phyloP scores from a whole-genome alignment of 2,797 vertebrate genomes.

The Sebastes nivosus region DNA sequence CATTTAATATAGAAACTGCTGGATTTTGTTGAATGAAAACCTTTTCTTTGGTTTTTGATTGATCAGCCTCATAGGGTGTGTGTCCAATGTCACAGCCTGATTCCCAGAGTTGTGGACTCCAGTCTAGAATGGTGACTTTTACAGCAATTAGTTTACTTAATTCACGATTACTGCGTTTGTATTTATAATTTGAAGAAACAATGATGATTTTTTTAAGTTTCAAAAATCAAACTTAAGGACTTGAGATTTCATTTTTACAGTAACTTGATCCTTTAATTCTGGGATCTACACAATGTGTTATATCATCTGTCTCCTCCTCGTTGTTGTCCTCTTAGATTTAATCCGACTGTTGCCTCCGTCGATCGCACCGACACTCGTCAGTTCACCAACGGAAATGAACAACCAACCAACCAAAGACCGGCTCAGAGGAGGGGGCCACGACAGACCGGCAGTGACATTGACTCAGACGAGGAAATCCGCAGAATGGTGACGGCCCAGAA shows the following conservation, averaged over 20 bases:
- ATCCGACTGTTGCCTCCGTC: background rate
- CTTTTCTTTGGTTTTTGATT: background rate
- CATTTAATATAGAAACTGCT: background rate
- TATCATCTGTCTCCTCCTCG: background rate
- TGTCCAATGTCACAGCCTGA: background rate
- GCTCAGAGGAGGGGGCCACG: background rate
- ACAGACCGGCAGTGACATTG: slow-evolving; percentile 70
- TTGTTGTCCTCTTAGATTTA: background rate
- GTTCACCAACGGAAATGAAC: slow-evolving; percentile 21
- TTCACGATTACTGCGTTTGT: background rate
- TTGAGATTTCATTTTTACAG: background rate
- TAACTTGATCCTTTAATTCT: no score
- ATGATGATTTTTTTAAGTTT: background rate
- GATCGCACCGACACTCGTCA: background rate
- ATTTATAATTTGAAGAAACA: background rate
- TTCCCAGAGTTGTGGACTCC: no score
- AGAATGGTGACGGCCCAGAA: slow-evolving; percentile 59
- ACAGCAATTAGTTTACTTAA: background rate
- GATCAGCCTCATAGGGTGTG: background rate
- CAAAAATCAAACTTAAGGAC: no score
- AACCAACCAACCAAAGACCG: background rate
- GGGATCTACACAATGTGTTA: background rate
- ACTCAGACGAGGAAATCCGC: slow-evolving; percentile 87
- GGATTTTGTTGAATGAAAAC: background rate
- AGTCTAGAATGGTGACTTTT: background rate